Conservation (phyloP, 2,888 invertebrate genomes). For the Coremacera marginata region DNA sequence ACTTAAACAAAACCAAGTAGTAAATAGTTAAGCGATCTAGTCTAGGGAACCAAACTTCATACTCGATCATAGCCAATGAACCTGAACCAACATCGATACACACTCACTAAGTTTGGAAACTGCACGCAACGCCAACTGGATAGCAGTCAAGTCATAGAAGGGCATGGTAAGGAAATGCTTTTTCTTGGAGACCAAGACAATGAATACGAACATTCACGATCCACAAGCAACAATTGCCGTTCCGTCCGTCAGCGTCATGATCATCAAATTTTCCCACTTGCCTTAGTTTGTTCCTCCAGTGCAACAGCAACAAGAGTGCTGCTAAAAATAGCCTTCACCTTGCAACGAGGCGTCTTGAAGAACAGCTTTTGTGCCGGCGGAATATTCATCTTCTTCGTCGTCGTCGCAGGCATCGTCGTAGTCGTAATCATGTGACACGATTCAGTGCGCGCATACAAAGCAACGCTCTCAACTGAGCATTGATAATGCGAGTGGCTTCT, state of each 20-base stretch:
- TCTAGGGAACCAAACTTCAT: conserved; percentile 14
- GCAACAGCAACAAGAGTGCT: background rate
- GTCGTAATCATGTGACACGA: conserved; percentile 41
- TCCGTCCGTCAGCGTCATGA: background rate
- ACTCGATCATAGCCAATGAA: conserved; percentile 46
- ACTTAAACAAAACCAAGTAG: background rate
- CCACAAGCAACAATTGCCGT: conserved; percentile 1
- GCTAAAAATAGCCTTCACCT: conserved; percentile 47
- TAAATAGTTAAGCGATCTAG: background rate
- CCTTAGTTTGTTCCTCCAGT: background rate
- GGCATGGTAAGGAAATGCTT: background rate
- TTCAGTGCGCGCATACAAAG: conserved; percentile 37
- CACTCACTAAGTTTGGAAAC: conserved; percentile 15
- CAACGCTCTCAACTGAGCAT: conserved; percentile 25
- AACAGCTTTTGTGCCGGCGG: conserved; percentile 1
- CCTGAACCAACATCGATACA: conserved; percentile 33
- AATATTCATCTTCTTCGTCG: background rate
- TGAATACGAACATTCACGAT: background rate
- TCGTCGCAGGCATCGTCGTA: background rate
- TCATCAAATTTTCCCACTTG: background rate
- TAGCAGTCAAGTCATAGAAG: background rate
- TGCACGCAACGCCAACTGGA: conserved; percentile 3
- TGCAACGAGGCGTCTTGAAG: conserved; percentile 28
- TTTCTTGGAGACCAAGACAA: background rate
- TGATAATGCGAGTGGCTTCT: conserved; percentile 11